phyloP scores from a whole-genome alignment of 2,797 vertebrate genomes.

The Platyrinchus mystaceus region DNA sequence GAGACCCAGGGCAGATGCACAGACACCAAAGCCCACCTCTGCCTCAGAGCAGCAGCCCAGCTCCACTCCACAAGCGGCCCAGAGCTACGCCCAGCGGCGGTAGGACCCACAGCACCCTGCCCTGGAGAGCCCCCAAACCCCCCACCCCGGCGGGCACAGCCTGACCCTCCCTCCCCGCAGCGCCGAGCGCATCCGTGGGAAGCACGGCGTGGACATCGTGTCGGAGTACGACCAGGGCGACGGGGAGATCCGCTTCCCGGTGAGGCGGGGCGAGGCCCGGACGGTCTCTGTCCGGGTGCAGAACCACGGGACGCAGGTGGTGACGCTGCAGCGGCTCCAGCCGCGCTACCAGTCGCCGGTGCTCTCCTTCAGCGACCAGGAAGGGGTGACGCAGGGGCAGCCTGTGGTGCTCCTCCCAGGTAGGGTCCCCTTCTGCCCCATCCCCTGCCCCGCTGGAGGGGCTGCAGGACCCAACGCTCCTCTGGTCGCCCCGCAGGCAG shows the following conservation, averaged over 20 bases:
- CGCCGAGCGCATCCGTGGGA: constrained; percentile 74
- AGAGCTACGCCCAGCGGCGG: not conserved
- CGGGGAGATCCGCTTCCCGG: constrained; percentile 66
- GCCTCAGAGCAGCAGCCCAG: not conserved
- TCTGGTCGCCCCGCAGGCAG: constrained; percentile 66
- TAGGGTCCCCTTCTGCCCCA: not conserved
- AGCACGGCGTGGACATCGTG: constrained; percentile 77
- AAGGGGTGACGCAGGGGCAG: constrained; percentile 60
- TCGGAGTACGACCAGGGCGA: constrained; percentile 32
- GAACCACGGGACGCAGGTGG: constrained; percentile 72
- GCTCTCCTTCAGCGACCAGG: constrained; percentile 72
- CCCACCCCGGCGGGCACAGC: fast-evolving
- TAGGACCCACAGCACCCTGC: not conserved
- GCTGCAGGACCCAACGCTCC: not conserved
- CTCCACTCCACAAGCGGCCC: fast-evolving
- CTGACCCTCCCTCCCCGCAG: constrained; percentile 60
- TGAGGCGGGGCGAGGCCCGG: not conserved
- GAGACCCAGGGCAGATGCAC: not conserved
- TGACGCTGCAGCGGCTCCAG: constrained; percentile 80
- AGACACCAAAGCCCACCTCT: fast-evolving
- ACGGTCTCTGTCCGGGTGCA: constrained; percentile 68
- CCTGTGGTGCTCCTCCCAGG: constrained; percentile 80
- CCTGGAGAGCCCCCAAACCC: not conserved
- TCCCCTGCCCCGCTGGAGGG: fast-evolving
- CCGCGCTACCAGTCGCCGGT: constrained; percentile 39